phyloP scores from a whole-genome alignment of 2,888 invertebrate species.

The Parnassius apollo region DNA sequence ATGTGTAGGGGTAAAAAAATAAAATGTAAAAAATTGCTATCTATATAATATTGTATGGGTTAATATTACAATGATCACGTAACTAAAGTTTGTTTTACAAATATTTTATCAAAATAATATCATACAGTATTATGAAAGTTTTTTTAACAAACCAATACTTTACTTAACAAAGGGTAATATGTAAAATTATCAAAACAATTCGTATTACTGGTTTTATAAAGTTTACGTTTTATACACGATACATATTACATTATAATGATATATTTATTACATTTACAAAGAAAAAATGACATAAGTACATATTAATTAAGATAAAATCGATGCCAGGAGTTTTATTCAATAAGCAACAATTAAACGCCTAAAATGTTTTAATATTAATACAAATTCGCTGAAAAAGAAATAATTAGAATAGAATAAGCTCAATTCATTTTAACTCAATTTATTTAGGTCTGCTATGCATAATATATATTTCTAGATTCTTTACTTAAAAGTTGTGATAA shows the following conservation, averaged over 20 bases:
- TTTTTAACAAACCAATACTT: no score
- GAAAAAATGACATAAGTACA: no score
- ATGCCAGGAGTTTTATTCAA: no score
- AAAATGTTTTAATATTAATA: no score
- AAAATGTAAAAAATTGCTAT: conserved; percentile 70
- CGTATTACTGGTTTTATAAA: no score
- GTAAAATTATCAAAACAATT: no score
- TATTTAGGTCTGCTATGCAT: background rate
- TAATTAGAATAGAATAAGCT: background rate
- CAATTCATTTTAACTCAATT: background rate
- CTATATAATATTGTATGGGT: background rate
- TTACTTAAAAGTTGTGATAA: conserved; percentile 15
- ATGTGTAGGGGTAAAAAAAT: conserved; percentile 67
- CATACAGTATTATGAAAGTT: background rate
- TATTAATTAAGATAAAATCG: no score
- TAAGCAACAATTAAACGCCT: no score
- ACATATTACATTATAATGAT: no score
- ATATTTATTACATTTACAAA: no score
- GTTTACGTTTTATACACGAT: no score
- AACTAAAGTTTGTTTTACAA: background rate
- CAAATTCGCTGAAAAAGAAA: background rate
- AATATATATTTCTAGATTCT: background rate
- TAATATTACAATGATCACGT: conserved; percentile 2
- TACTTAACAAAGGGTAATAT: no score
- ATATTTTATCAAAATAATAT: background rate